A percentile compares a stretch with the other conserved stretches of the same genome.
These are phyloP conservation scores for Furcifer pardalis DNA, from an alignment of 2,797 vertebrate species.

Conservation along the genomic window DNA sequence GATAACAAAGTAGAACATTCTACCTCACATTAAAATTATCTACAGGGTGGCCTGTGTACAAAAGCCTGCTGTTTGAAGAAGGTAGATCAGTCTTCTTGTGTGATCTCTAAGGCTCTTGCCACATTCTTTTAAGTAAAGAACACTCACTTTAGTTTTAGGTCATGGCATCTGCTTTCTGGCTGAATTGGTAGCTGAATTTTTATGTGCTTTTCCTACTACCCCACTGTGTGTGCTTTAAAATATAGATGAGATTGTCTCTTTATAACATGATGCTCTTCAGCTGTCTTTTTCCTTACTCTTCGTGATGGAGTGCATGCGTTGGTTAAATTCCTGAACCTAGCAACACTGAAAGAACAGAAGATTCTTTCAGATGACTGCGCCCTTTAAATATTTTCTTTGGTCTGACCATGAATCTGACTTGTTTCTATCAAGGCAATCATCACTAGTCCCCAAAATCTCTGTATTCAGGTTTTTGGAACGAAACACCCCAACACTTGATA, in stretches of 20 bases:
- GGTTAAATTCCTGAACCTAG: slow-evolving; percentile 12
- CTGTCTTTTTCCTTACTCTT: slow-evolving; percentile 6
- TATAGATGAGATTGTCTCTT: slow-evolving; percentile 31
- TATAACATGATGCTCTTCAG: slow-evolving; percentile 1
- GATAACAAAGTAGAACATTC: not conserved
- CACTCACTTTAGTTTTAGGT: slow-evolving; percentile 20
- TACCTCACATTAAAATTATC: not conserved
- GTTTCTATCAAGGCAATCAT: not conserved
- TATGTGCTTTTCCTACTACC: slow-evolving; percentile 18
- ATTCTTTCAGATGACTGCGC: slow-evolving; percentile 34
- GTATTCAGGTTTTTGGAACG: not conserved
- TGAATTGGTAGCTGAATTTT: slow-evolving; percentile 6
- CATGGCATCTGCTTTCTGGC: slow-evolving; percentile 8
- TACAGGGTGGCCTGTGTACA: too few relatives aligned
- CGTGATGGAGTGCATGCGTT: not conserved
- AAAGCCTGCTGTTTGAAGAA: not conserved
- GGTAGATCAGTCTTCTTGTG: not conserved
- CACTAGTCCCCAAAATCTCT: not conserved
- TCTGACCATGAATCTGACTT: not conserved
- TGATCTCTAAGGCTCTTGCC: not conserved
- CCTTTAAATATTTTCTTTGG: slow-evolving; percentile 6
- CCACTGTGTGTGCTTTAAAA: slow-evolving; percentile 22
- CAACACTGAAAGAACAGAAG: slow-evolving; percentile 27
- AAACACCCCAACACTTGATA: not conserved
- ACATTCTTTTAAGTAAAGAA: slow-evolving; percentile 7